phyloP scores from a whole-genome alignment of 2,113 vertebrate species.

The Bungarus multicinctus region DNA sequence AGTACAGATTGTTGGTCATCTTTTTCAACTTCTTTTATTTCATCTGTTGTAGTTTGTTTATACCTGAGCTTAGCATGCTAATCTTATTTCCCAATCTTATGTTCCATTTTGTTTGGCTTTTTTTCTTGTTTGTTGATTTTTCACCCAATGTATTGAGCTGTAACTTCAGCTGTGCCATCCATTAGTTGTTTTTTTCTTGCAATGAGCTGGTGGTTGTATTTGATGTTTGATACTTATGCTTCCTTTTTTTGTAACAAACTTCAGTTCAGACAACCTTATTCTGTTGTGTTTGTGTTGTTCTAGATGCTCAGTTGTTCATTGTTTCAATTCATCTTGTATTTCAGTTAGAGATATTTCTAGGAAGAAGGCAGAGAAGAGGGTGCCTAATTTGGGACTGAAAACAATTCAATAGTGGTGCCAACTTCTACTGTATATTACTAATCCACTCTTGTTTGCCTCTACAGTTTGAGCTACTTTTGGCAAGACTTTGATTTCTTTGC shows the following conservation, averaged over 20 bases:
- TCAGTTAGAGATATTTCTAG: background rate
- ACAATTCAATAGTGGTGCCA: background rate
- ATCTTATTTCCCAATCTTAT: background rate
- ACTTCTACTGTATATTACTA: background rate
- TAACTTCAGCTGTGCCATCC: background rate
- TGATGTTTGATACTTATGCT: background rate
- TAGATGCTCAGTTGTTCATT: background rate
- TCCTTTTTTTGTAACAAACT: background rate
- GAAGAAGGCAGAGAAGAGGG: background rate
- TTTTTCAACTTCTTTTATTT: background rate
- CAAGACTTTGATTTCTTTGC: background rate
- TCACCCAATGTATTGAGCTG: background rate
- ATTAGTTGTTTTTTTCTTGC: background rate
- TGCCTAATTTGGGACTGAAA: background rate
- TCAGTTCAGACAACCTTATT: background rate
- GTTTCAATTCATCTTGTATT: background rate
- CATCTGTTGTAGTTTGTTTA: background rate
- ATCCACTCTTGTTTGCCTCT: background rate
- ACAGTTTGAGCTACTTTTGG: background rate
- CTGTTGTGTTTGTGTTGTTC: background rate
- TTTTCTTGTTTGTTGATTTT: background rate
- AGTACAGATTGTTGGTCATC: background rate
- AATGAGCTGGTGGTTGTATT: background rate
- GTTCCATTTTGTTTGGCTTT: background rate
- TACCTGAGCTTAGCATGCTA: background rate